These are phyloP conservation scores for Orchestia grillus DNA, from an alignment of 1,140 invertebrate species.

Conservation along the genomic window DNA sequence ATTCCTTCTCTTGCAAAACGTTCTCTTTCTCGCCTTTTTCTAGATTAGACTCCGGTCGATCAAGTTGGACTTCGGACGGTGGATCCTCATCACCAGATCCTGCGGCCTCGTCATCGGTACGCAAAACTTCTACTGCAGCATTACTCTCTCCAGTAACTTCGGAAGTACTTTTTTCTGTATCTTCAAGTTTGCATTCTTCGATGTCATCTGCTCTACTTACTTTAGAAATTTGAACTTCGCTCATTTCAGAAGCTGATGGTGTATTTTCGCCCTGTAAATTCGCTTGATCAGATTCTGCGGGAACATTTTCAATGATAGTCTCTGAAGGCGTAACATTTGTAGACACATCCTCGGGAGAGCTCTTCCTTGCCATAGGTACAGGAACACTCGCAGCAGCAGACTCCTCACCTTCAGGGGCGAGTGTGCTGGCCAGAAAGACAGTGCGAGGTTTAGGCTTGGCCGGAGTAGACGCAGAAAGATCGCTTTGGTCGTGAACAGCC, in stretches of 20 bases:
- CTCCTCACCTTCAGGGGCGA: conserved; percentile 45
- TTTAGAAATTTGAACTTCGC: not conserved
- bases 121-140: not conserved
- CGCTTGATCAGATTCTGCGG: not conserved
- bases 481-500: not conserved
- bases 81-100: not conserved
- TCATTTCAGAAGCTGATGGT: not conserved
- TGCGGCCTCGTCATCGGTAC: not conserved
- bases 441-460: conserved; percentile 62
- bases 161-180: not conserved
- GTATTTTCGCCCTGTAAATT: not conserved
- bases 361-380: not conserved
- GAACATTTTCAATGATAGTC: not conserved
- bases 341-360: not conserved
- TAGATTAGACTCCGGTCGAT: not conserved
- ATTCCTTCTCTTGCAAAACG: not conserved
- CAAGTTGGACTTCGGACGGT: not conserved
- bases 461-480: conserved; percentile 31
- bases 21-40: conserved; percentile 51
- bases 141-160: not conserved
- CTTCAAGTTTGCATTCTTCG: not conserved
- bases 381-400: not conserved
- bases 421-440: conserved; percentile 64
- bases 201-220: not conserved
- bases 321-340: not conserved